Base-by-base conservation (phyloP, 2,797 vertebrate species). In the Phrynocephalus forsythii region DNA sequence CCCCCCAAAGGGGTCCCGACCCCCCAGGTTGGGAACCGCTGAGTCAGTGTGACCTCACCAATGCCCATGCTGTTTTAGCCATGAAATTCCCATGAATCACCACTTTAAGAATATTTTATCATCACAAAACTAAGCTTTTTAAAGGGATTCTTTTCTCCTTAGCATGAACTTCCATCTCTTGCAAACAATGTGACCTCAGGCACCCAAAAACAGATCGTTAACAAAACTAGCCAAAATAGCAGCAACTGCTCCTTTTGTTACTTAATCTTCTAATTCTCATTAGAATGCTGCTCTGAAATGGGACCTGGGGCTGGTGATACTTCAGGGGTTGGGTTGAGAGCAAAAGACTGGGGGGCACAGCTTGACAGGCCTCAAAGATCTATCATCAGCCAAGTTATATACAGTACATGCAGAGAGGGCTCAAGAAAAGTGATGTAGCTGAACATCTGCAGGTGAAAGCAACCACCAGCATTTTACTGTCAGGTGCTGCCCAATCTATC, bases 201-300 rank as follows among this genome's bases (percentile, higher is more conserved):
- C 68, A 80, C 33, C 50, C 28, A 52, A 44, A 80, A 71, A 72
- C 85, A 86, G 85, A 86, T 86, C 50, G 85, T 60, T 38, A 80
- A 87, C 28, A 28, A 76, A 44, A 56, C 52, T 10, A 56, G 13
- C 52, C 9, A 56, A 87, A 83, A 77, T 28, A 50, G 72, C 72
- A 82, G 13, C 79, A 75, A 83, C 86, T 67, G 63, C 75, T 87
- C 71, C 13, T 24, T 75, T 56, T 68, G 80, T 75, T 75, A 76
- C 66, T 87, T 87, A 75, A 75, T 68, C 79, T 82, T 71, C 60
- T 81, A 11, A 52, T 82, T 82, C 73, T 56, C 30, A 80, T 72
- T 73, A 80, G 50, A 16, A 72, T 15, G 50, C 30, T 44, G 24
- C 48, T 38, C 38, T 60, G 48, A 80, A 22, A 8, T 30, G 33